phyloP scores from a whole-genome alignment of 2,113 vertebrate genomes.

The Myiozetetes cayanensis region DNA sequence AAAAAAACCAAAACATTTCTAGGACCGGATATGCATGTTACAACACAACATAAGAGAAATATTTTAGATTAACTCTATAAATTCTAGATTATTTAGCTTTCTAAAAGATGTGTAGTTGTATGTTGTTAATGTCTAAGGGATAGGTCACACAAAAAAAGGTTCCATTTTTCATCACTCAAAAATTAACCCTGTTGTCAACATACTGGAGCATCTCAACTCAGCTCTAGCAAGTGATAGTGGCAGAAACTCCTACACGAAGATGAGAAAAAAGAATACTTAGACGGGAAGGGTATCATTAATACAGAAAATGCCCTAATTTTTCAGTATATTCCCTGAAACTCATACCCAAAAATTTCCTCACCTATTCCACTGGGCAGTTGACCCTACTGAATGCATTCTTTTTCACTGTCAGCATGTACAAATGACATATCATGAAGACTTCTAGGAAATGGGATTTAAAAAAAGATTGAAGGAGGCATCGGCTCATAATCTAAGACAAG shows the following conservation, averaged over 20 bases:
- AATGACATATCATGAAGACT: neutral
- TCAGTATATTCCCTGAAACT: neutral
- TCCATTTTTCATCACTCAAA: neutral
- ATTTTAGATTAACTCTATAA: constrained; percentile 64
- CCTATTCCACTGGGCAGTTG: neutral
- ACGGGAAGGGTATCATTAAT: neutral
- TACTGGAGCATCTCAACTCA: neutral
- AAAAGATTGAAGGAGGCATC: neutral
- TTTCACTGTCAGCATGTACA: neutral
- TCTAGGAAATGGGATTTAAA: neutral
- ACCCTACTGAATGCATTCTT: neutral
- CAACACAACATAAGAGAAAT: constrained; percentile 64
- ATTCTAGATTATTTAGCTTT: constrained; percentile 4
- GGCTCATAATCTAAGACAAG: neutral
- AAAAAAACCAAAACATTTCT: neutral
- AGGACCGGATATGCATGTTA: constrained; percentile 43
- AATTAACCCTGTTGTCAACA: neutral
- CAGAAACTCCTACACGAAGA: neutral
- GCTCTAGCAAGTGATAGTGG: neutral
- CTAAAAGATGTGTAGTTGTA: neutral
- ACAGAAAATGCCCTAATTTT: neutral
- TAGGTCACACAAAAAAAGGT: neutral
- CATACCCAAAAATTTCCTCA: neutral
- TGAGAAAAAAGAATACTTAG: neutral
- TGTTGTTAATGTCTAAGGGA: neutral